phyloP scores from a whole-genome alignment of 2,888 invertebrate genomes.

The Nephrotoma appendiculata region DNA sequence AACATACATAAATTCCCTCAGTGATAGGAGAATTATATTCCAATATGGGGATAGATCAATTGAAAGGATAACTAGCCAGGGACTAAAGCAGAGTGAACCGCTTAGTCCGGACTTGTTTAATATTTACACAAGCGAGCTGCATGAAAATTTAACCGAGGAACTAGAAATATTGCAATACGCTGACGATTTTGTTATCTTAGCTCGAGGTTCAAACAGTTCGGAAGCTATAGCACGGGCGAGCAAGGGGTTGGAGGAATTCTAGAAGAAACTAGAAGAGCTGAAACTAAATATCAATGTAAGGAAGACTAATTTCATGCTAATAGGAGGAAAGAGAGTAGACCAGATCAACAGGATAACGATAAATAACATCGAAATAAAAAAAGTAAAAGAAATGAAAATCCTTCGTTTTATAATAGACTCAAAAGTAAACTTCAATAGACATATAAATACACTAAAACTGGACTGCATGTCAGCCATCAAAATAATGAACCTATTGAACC shows the following conservation, averaged over 20 bases:
- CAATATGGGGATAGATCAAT: no score
- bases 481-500: no score
- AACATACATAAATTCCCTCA: no score
- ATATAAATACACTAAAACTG: no score
- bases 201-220: neutral
- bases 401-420: neutral
- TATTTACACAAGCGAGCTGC: neutral
- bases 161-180: neutral
- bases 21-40: no score
- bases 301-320: neutral
- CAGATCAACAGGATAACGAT: neutral
- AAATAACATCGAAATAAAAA: neutral
- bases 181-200: neutral
- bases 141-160: neutral
- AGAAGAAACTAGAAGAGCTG: neutral
- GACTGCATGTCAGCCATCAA: no score
- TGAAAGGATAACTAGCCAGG: neutral
- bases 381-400: neutral
- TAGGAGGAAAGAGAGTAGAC: neutral
- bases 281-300: neutral
- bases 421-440: neutral
- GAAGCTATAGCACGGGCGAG: neutral
- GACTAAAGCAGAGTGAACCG: neutral
- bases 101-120: neutral
- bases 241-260: neutral